phyloP scores from a whole-genome alignment of 64 coral and sea anemone species.

The Pocillopora damicornis region DNA sequence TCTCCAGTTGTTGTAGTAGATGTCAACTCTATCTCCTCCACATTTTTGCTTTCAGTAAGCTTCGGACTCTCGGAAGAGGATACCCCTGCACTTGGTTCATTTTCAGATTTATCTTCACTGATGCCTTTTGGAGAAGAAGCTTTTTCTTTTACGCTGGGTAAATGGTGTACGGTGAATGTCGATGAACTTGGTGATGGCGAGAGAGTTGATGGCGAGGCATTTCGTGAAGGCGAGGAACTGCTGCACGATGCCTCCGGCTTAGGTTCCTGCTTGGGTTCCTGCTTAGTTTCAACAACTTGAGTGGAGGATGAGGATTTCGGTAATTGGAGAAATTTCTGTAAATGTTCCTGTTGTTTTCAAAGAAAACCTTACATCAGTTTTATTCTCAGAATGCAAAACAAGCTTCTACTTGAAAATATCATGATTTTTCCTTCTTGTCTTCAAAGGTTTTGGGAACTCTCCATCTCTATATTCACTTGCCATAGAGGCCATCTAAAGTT shows the following conservation, averaged over 20 bases:
- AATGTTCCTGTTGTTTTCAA: constrained; percentile 9
- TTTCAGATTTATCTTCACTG: neutral
- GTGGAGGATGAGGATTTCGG: neutral
- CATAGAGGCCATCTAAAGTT: too few relatives aligned
- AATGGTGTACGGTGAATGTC: neutral
- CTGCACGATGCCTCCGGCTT: neutral
- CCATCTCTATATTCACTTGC: too few relatives aligned
- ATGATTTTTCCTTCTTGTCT: too few relatives aligned
- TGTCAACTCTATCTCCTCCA: constrained; percentile 12
- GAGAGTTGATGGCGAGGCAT: neutral
- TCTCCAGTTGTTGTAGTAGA: neutral
- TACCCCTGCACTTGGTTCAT: neutral
- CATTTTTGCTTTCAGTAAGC: neutral
- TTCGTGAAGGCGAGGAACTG: neutral
- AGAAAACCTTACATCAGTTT: neutral
- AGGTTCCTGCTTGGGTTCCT: constrained; percentile 8
- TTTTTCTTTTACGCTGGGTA: neutral
- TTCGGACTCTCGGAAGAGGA: neutral
- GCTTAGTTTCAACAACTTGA: neutral
- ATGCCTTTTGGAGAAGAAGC: neutral
- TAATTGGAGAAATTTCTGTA: constrained; percentile 27
- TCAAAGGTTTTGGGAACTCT: too few relatives aligned
- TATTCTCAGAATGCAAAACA: neutral
- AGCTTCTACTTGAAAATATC: too few relatives aligned
- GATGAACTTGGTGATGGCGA: constrained; percentile 7